These are phyloP conservation scores for Rhagonycha lutea DNA, from an alignment of 2,888 invertebrate genomes.

Conservation along the genomic window DNA sequence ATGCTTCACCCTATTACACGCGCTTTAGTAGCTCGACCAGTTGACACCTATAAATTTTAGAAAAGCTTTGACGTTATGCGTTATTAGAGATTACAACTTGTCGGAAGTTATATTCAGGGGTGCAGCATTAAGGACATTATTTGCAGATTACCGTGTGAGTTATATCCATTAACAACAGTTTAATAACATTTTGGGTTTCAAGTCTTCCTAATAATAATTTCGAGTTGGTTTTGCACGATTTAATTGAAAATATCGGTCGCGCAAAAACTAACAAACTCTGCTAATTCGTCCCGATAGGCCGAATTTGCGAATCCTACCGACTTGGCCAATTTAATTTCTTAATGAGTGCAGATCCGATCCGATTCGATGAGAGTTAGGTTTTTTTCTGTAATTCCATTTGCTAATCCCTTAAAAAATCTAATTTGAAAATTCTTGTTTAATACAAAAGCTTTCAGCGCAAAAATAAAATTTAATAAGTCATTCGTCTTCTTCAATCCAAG, in stretches of 20 bases:
- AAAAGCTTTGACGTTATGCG: constrained; percentile 29
- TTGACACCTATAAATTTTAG: constrained; percentile 39
- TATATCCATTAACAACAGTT: constrained; percentile 32
- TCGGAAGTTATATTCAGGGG: constrained; percentile 22
- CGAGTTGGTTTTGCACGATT: neutral
- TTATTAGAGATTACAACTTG: constrained; percentile 36
- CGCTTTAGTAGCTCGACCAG: constrained; percentile 37
- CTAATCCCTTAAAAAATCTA: neutral
- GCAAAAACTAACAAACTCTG: neutral
- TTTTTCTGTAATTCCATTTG: neutral
- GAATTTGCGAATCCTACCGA: neutral
- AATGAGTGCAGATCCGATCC: neutral
- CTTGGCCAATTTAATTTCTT: neutral
- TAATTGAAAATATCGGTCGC: constrained; percentile 1
- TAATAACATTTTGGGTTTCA: constrained; percentile 22
- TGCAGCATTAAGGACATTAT: constrained; percentile 28
- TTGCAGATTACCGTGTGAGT: constrained; percentile 31
- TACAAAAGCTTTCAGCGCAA: neutral
- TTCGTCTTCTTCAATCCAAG: constrained; percentile 3
- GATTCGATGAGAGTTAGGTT: neutral
- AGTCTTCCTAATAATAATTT: neutral
- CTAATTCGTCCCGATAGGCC: neutral
- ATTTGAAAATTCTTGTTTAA: neutral
- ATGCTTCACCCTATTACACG: constrained; percentile 38
- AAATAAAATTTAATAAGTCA: neutral